phyloP scores from a whole-genome alignment of 2,888 invertebrate species.

The Strigamia maritima region DNA sequence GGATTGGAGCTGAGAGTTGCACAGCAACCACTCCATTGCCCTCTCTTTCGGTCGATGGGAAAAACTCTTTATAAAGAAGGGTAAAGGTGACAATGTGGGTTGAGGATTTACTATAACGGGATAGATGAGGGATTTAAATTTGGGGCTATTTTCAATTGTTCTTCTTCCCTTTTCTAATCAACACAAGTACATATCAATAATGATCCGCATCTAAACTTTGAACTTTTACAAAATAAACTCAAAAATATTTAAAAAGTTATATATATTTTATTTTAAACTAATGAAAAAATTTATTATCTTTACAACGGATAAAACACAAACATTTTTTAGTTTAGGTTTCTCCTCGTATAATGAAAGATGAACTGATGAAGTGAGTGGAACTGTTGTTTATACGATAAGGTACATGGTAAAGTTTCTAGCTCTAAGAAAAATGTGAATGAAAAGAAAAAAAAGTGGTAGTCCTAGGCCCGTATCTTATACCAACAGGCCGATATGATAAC shows the following conservation, averaged over 20 bases:
- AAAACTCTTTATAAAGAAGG: conserved; percentile 34
- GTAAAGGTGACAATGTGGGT: conserved; percentile 24
- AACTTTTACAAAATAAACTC: too few species aligned
- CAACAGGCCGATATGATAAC: conserved; percentile 2
- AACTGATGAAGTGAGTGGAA: too few species aligned
- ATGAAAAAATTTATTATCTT: too few species aligned
- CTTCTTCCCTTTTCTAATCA: neutral
- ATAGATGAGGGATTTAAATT: neutral
- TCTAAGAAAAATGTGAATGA: conserved; percentile 2
- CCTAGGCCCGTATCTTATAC: conserved; percentile 11
- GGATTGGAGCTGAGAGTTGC: conserved; percentile 28
- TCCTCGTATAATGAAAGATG: too few species aligned
- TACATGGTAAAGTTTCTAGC: neutral
- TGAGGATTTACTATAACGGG: conserved; percentile 20
- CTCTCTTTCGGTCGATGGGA: conserved; percentile 17
- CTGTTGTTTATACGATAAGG: neutral
- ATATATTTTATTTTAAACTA: too few species aligned
- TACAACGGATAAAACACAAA: too few species aligned
- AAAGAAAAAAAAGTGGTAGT: conserved; percentile 14
- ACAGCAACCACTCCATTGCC: conserved; percentile 30
- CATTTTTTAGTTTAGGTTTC: too few species aligned
- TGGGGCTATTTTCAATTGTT: conserved; percentile 3
- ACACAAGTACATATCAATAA: neutral
- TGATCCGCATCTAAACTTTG: neutral
- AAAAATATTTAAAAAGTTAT: too few species aligned